Evolutionary conservation across 2,888 invertebrate species (phyloP).

Genomic region (Scrobipalpa costella): DNA sequence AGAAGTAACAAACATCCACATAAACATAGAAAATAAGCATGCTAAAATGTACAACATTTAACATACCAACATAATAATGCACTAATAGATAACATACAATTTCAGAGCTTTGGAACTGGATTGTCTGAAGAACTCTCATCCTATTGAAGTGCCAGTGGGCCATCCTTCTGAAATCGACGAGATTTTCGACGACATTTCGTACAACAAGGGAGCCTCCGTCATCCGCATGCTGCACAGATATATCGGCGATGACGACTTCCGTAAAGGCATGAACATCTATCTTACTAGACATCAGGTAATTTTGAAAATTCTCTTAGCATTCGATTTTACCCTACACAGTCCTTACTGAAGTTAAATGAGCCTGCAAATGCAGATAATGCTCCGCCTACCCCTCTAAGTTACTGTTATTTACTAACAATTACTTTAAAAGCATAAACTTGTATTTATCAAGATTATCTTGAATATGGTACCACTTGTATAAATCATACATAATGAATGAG

Average conservation of each 20-base stretch:
- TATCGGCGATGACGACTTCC: slow-evolving; percentile 95
- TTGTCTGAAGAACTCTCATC: slow-evolving; percentile 94
- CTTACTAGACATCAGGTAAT: slow-evolving; percentile 88
- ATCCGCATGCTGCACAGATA: slow-evolving; percentile 97
- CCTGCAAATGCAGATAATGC: too few relatives aligned
- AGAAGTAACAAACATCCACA: too few relatives aligned
- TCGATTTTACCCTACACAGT: too few relatives aligned
- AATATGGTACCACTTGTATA: neutral
- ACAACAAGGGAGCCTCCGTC: slow-evolving; percentile 96
- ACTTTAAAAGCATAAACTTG: neutral
- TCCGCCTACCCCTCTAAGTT: too few relatives aligned
- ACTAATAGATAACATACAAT: slow-evolving; percentile 31
- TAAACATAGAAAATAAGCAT: too few relatives aligned
- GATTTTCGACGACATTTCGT: slow-evolving; percentile 98
- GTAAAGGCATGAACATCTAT: slow-evolving; percentile 95
- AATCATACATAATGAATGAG: neutral
- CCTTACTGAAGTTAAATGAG: too few relatives aligned
- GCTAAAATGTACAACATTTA: too few relatives aligned
- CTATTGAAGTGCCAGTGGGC: slow-evolving; percentile 97
- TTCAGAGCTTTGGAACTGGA: slow-evolving; percentile 91
- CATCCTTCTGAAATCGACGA: slow-evolving; percentile 98
- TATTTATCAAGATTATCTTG: slow-evolving; percentile 25
- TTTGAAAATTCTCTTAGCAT: too few relatives aligned
- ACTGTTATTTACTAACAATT: neutral
- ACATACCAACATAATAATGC: too few relatives aligned